Base-by-base conservation (phyloP, 2,113 vertebrate genomes). In the Rutilus rutilus region DNA sequence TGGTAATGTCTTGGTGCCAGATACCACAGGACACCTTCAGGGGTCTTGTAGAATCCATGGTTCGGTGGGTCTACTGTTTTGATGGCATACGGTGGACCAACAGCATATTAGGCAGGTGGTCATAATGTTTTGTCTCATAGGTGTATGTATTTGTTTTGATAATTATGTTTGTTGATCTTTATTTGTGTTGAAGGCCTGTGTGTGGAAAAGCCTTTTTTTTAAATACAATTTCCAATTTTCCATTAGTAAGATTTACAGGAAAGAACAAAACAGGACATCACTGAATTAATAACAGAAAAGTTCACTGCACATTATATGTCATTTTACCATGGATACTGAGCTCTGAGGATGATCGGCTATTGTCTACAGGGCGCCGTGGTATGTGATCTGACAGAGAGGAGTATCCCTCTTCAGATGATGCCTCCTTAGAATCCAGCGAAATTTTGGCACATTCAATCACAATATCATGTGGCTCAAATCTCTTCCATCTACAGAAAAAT, bases 391-490 rank as follows among this genome's bases (percentile, higher is more conserved):
- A 95, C 87, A 95, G 90, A 77, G 93, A 94, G 74, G 92, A 94
- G 91, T 94, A 96, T 47, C 96, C 96, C 21, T 98, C 97, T 94
- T 99, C 98, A 75, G 95, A 97, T 0, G 97, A 99, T 1, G 97
- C 97, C 93, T 99, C 98, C 82, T 96, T 94, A 69, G 98, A 97
- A 89, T 99, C 98, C 95, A 99, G 95, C 85, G 97, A 99, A 91
- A 99, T 95, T 94, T 96, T 96, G 95, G 97, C 97, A 95, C 98
- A 99, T 94, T 99, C 97, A 59, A 98, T 97, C 79, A 99, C 95
- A 73, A 99, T 98, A 93, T 99, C 98, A 42, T 99, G 98, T 85
- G 97, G 97, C 91, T 99, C 98, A 84, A 97, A 95, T 87, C 95
- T 95, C 94, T 95, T 98, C 98, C 98, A 99, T 94, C 98, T 99